These are phyloP conservation scores for Matsumyia berberina DNA, from an alignment of 2,888 invertebrate genomes.

Conservation along the genomic window DNA sequence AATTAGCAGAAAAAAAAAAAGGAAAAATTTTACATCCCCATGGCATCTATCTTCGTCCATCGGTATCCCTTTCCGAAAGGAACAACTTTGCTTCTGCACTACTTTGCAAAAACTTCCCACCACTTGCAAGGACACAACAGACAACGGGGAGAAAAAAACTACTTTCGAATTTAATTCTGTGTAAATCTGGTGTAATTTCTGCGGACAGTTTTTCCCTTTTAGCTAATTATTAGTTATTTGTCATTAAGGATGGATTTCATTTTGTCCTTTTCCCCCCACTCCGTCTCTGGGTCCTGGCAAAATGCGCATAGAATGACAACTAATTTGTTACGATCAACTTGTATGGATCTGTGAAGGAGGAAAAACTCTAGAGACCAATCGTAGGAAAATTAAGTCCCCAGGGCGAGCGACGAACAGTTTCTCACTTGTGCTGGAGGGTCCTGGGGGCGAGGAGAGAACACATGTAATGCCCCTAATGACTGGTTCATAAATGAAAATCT, in stretches of 20 bases:
- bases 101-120: background rate
- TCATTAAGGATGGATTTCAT: conserved; percentile 55
- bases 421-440: background rate
- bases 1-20: conserved; percentile 27
- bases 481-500: conserved; percentile 83
- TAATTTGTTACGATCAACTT: conserved; percentile 43
- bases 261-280: conserved; percentile 14
- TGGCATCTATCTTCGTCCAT: background rate
- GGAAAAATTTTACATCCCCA: background rate
- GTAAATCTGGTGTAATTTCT: conserved; percentile 68
- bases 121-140: background rate
- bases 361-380: conserved; percentile 49
- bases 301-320: conserved; percentile 43
- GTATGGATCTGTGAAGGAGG: background rate
- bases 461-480: conserved; percentile 81
- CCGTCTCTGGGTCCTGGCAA: background rate
- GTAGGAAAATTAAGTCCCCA: conserved; percentile 43
- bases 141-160: conserved; percentile 31
- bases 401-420: background rate
- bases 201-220: conserved; percentile 73
- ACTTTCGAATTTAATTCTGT: conserved; percentile 59
- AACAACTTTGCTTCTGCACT: conserved; percentile 54
- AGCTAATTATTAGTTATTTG: conserved; percentile 72
- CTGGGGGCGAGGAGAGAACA: conserved; percentile 26
- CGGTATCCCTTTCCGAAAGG: conserved; percentile 41